Evolutionary conservation across 2,888 invertebrate genomes (phyloP).

Genomic region (Halocaridina rubra): DNA sequence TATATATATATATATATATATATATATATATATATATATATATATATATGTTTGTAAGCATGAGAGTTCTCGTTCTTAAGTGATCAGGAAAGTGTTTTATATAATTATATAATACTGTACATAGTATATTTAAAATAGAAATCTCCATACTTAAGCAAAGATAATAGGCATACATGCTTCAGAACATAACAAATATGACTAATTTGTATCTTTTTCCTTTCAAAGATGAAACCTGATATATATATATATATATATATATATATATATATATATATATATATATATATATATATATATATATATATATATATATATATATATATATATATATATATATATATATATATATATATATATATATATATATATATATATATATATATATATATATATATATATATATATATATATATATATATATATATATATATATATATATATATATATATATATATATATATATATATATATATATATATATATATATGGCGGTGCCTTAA

Average conservation of each 20-base stretch:
- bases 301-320: conserved; percentile 15
- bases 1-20: conserved; percentile 2
- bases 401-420: conserved; percentile 20
- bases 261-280: conserved; percentile 32
- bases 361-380: conserved; percentile 14
- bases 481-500: not conserved
- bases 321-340: conserved; percentile 28
- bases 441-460: conserved; percentile 30
- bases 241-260: conserved; percentile 30
- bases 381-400: conserved; percentile 30
- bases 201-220: too few relatives aligned
- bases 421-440: conserved; percentile 36
- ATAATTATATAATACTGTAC: too few relatives aligned
- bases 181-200: too few relatives aligned
- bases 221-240: too few relatives aligned
- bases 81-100: too few relatives aligned
- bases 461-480: not conserved
- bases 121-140: too few relatives aligned
- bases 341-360: conserved; percentile 3
- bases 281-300: not conserved
- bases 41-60: not conserved
- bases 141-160: too few relatives aligned
- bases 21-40: not conserved
- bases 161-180: too few relatives aligned
- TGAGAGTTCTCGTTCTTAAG: not conserved